Conservation (phyloP, 2,797 vertebrate genomes). For the Allobates femoralis region DNA sequence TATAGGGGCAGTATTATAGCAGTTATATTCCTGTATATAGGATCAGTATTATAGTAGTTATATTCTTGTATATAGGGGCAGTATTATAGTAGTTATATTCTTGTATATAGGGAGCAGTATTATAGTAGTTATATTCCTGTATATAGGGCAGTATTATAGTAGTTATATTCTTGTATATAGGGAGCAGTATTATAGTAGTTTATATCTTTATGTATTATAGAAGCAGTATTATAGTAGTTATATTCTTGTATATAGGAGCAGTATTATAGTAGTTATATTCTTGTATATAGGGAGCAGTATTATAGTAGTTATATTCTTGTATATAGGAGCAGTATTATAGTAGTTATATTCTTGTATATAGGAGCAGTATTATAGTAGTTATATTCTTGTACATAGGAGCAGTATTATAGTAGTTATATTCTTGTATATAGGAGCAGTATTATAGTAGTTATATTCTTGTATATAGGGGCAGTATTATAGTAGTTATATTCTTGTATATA, state of each 20-base stretch:
- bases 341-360: conserved; percentile 2
- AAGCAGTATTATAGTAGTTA: background rate
- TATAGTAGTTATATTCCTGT: too few species aligned
- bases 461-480: too few species aligned
- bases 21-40: too few species aligned
- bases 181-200: conserved; percentile 5
- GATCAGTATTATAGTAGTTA: background rate
- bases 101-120: too few species aligned
- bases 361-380: conserved; percentile 7
- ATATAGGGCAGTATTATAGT: too few species aligned
- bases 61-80: too few species aligned
- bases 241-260: background rate
- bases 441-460: background rate
- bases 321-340: background rate
- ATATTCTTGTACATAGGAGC: background rate
- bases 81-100: background rate
- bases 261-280: conserved; percentile 10
- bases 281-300: too few species aligned
- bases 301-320: conserved; percentile 8
- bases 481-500: too few species aligned
- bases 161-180: too few species aligned
- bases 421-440: background rate
- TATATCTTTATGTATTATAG: background rate
- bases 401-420: conserved; percentile 4
- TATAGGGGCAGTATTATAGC: too few species aligned